Percentiles rank a stretch among this genome's conserved stretches.
Evolutionary conservation across 2,113 vertebrate species (phyloP).

Genomic region (Chlamydotis undulata): DNA sequence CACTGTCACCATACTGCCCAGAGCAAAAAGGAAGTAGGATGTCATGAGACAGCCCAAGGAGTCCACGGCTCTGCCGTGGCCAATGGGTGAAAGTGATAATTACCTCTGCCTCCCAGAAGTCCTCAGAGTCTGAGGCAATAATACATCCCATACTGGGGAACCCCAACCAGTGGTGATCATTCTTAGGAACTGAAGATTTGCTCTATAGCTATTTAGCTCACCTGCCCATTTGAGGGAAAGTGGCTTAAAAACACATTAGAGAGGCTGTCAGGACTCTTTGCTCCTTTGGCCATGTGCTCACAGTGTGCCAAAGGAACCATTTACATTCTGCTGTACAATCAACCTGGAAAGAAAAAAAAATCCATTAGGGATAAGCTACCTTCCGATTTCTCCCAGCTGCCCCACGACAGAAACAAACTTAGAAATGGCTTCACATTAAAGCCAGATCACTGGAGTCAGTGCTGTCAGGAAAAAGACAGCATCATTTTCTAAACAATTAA

Average conservation of each 20-base stretch:
- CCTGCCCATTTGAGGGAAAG: not conserved
- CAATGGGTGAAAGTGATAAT: not conserved
- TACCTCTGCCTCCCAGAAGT: not conserved
- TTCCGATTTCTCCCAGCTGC: not conserved
- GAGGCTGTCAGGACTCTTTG: not conserved
- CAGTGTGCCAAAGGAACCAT: not conserved
- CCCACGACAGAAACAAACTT: not conserved
- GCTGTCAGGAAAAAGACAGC: not conserved
- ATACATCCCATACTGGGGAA: not conserved
- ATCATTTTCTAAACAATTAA: not conserved
- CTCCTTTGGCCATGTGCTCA: not conserved
- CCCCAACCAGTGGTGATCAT: not conserved
- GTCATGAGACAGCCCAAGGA: not conserved
- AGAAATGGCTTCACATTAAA: not conserved
- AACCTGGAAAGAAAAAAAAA: not conserved
- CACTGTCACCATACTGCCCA: fast-evolving
- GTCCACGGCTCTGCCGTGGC: fast-evolving
- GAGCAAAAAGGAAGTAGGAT: not conserved
- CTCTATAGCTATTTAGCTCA: not conserved
- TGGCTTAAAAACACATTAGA: not conserved
- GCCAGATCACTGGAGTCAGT: not conserved
- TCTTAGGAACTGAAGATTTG: not conserved
- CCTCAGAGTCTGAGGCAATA: not conserved
- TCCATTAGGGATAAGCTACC: not conserved
- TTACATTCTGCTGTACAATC: not conserved